Conservation (phyloP, 2,888 invertebrate species). For the Pammene aurita region DNA sequence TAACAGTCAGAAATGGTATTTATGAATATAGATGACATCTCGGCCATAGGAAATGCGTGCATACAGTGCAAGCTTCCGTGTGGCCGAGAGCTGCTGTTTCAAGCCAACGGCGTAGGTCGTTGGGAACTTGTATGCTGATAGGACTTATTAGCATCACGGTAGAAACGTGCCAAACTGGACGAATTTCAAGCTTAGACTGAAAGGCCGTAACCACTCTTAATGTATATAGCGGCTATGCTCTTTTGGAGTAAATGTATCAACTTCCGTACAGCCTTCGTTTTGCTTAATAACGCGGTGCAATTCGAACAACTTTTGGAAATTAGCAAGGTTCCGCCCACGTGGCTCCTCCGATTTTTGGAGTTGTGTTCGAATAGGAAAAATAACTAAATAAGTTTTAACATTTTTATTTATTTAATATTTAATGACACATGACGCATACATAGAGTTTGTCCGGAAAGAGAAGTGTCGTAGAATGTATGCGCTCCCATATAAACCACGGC, state of each 20-base stretch:
- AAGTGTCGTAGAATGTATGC: too few relatives aligned
- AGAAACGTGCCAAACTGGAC: constrained; percentile 8
- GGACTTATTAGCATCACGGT: constrained; percentile 1
- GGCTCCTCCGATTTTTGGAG: neutral
- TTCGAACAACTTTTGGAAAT: constrained; percentile 28
- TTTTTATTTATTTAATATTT: too few relatives aligned
- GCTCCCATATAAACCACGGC: too few relatives aligned
- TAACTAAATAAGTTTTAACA: too few relatives aligned
- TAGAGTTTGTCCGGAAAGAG: too few relatives aligned
- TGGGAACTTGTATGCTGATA: constrained; percentile 1
- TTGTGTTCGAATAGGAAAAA: neutral
- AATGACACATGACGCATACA: too few relatives aligned
- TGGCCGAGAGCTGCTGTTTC: neutral
- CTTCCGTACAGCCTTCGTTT: constrained; percentile 36
- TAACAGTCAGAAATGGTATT: neutral
- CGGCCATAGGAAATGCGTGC: constrained; percentile 14
- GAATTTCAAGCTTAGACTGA: neutral
- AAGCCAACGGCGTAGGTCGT: neutral
- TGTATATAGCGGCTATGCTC: neutral
- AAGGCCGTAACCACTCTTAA: neutral
- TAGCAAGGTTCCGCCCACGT: constrained; percentile 36
- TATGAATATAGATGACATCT: constrained; percentile 16
- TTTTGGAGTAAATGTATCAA: neutral
- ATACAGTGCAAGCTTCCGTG: constrained; percentile 4
- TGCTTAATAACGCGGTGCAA: constrained; percentile 10